Percentiles rank a stretch among this genome's conserved stretches.
phyloP scores from a whole-genome alignment of 1,140 invertebrate genomes.

The Drosophila trapezifrons region DNA sequence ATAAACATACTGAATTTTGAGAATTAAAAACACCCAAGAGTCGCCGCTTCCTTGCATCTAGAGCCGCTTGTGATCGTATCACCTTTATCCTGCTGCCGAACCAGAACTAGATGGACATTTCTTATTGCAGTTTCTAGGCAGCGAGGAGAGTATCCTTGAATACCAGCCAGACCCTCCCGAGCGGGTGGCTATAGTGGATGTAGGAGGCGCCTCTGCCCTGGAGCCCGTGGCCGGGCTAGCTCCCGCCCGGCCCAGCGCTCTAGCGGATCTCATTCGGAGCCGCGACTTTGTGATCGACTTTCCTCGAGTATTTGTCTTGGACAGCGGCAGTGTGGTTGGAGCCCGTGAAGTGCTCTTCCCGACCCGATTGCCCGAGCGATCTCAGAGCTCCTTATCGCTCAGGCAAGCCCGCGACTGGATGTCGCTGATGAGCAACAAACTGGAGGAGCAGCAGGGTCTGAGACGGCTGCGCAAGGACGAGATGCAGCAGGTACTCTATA shows the following conservation, averaged over 20 bases:
- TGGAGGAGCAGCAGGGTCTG: constrained; percentile 77
- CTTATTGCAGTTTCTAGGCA: constrained; percentile 87
- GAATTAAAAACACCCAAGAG: constrained; percentile 18
- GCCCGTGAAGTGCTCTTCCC: constrained; percentile 69
- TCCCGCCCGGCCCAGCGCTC: constrained; percentile 29
- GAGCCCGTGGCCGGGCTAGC: background rate
- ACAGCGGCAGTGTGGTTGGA: constrained; percentile 65
- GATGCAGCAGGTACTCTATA: constrained; percentile 70
- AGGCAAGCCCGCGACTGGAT: constrained; percentile 78
- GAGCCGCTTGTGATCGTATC: constrained; percentile 5
- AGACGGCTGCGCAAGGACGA: constrained; percentile 69
- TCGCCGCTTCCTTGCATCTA: constrained; percentile 44
- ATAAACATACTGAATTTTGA: constrained; percentile 61
- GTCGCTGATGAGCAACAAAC: constrained; percentile 72
- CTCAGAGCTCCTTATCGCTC: constrained; percentile 77
- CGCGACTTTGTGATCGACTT: constrained; percentile 81
- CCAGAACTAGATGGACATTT: constrained; percentile 14
- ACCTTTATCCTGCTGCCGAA: background rate
- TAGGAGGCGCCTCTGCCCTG: background rate
- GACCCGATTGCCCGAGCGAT: constrained; percentile 66
- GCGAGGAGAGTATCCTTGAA: constrained; percentile 88
- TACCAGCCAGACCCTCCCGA: constrained; percentile 66
- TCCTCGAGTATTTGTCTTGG: constrained; percentile 75
- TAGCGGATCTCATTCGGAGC: constrained; percentile 70
- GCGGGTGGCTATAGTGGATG: background rate